These are phyloP conservation scores for Pavo muticus DNA, from an alignment of 2,113 vertebrate genomes.

Conservation along the genomic window DNA sequence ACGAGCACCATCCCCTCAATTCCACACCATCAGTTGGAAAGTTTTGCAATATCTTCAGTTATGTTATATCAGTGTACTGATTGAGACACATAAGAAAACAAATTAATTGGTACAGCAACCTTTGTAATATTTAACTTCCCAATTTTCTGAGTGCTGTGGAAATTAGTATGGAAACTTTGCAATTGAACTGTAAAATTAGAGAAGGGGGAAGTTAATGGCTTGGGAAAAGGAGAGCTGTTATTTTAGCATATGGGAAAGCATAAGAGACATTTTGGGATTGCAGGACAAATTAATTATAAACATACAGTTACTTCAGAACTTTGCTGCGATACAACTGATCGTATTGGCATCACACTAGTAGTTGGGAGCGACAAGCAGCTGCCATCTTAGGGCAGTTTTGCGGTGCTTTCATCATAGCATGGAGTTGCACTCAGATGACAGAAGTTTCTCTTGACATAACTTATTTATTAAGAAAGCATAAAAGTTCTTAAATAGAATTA, in stretches of 20 bases:
- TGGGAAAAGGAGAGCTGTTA: slow-evolving; percentile 3
- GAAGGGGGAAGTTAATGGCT: not conserved
- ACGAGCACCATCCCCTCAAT: not conserved
- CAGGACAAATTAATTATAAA: not conserved
- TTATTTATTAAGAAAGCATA: not conserved
- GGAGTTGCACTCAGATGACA: not conserved
- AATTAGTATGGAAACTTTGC: not conserved
- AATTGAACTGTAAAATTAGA: not conserved
- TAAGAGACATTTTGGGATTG: not conserved
- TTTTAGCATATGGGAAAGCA: slow-evolving; percentile 24
- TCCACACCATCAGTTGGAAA: not conserved
- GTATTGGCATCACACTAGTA: not conserved
- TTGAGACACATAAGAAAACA: not conserved
- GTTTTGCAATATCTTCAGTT: not conserved
- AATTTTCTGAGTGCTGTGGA: not conserved
- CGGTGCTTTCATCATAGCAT: not conserved
- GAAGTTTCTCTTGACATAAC: not conserved
- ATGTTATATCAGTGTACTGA: not conserved
- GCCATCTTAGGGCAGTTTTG: not conserved
- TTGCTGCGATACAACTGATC: not conserved
- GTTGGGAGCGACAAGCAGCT: not conserved
- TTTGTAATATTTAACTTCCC: not conserved
- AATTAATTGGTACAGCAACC: not conserved
- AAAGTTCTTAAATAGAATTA: not conserved
- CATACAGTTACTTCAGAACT: not conserved